Evolutionary conservation across 2,888 invertebrate species (phyloP).

Genomic region (Theretra japonica): DNA sequence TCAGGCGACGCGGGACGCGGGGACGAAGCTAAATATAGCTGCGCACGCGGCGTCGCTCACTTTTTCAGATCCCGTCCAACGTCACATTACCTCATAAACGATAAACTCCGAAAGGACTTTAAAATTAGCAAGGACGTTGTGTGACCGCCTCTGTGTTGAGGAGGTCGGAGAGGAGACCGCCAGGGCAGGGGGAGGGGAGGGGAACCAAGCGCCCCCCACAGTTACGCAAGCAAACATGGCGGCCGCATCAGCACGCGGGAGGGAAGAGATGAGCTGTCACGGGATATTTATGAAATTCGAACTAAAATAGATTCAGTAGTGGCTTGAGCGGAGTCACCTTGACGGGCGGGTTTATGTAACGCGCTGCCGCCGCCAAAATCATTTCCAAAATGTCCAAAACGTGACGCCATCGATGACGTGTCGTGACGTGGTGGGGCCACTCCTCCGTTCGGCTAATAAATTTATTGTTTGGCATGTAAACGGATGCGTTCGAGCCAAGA

Average conservation of each 20-base stretch:
- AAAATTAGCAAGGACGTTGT: constrained; percentile 82
- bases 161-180: neutral
- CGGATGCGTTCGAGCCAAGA: constrained; percentile 85
- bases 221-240: constrained; percentile 66
- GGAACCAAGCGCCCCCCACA: neutral
- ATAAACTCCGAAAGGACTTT: constrained; percentile 82
- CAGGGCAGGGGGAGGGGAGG: neutral
- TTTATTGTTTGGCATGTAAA: constrained; percentile 85
- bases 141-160: constrained; percentile 47
- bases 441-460: constrained; percentile 83
- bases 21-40: constrained; percentile 46
- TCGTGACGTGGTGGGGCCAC: constrained; percentile 80
- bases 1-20: constrained; percentile 69
- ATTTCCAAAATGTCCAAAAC: constrained; percentile 70
- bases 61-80: constrained; percentile 78
- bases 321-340: constrained; percentile 82
- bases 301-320: constrained; percentile 82
- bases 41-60: constrained; percentile 57
- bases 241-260: constrained; percentile 75
- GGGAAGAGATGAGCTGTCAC: constrained; percentile 83
- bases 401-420: constrained; percentile 77
- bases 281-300: constrained; percentile 84
- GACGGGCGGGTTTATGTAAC: constrained; percentile 77
- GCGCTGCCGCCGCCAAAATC: constrained; percentile 52
- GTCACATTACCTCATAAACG: constrained; percentile 83